A percentile compares a stretch with the other conserved stretches of the same genome.
Conservation (phyloP, 1,140 invertebrate species). For the Bicyclus anynana region DNA sequence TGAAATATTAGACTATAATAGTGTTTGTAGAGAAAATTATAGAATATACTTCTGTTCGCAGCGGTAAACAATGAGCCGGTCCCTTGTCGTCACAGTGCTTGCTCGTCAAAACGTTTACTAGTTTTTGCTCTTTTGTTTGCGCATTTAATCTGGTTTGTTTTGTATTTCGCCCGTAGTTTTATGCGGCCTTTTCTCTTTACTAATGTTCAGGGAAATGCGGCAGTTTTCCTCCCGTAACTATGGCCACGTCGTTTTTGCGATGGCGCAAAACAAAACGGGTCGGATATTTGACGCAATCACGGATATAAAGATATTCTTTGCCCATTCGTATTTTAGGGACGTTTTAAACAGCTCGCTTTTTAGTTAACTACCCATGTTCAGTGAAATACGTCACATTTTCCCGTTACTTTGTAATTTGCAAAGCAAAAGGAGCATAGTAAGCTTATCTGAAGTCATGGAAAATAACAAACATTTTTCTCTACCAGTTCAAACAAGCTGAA, state of each 20-base stretch:
- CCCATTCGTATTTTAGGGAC: neutral
- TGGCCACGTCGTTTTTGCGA: neutral
- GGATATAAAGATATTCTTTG: neutral
- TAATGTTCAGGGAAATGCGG: neutral
- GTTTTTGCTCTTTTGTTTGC: slow-evolving; percentile 4
- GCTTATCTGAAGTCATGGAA: too few relatives aligned
- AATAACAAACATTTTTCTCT: too few relatives aligned
- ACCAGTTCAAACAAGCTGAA: too few relatives aligned
- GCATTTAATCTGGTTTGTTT: slow-evolving; percentile 3
- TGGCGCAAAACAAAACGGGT: neutral
- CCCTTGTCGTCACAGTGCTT: slow-evolving; percentile 3
- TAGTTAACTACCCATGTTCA: neutral
- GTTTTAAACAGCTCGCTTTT: neutral
- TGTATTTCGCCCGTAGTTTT: neutral
- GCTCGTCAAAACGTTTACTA: neutral
- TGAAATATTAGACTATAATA: slow-evolving; percentile 5
- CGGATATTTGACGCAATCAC: neutral
- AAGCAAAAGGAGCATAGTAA: neutral
- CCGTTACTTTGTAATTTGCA: neutral
- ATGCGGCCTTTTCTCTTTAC: neutral
- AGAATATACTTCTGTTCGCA: neutral
- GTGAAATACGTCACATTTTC: neutral
- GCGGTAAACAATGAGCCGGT: neutral
- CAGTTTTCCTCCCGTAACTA: neutral
- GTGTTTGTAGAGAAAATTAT: neutral